Base-by-base conservation (phyloP, 2,797 vertebrate species). In the Pseudomugil gertrudae region DNA sequence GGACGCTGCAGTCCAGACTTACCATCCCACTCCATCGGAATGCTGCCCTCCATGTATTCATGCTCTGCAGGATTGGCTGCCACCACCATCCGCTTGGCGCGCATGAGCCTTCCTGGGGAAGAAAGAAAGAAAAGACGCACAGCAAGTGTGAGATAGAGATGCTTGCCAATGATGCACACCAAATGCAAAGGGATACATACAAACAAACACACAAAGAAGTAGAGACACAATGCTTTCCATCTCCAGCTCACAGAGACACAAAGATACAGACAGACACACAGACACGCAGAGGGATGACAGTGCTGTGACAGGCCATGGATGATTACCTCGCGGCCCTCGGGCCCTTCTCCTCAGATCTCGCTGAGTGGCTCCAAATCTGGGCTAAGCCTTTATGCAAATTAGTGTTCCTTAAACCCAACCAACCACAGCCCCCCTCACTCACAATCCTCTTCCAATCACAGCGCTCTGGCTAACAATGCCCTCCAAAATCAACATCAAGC, bases 1-100 rank as follows among this genome's bases (percentile, higher is more conserved):
- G 21, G 69, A 81, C 66, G 79, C 67, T 60, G 70, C 32, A 56
- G 68, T 73, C 69, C 55, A 57, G 45, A 76, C 87, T 95, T 94
- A 99, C 97, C 97, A 89, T 98, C 96, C 98, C 98, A 99, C 93
- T 98, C 97, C 9, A 75, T 77, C 78, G 98, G 97, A 89, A 98
- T 96, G 86, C 79, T 90, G 75, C 95, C 95, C 74, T 82, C 90
- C 82, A 92, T 74, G 90, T 98, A 98, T 63, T 95, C 92, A 75
- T 90, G 80, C 59, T 94, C 93, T 57, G 88, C 84, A 69, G 84
- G 84, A 90, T 95, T 94, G 84, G 90, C 81, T 68, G 93, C 77
- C 91, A 93, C 95, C 30, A 98, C 84, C 57, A 94, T 87, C 84
- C 96, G 95, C 92, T 88, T 98, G 83, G 96, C 92, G 72, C 92